Evolutionary conservation across 1,140 invertebrate species (phyloP).

Genomic region (Ectropis grisescens): DNA sequence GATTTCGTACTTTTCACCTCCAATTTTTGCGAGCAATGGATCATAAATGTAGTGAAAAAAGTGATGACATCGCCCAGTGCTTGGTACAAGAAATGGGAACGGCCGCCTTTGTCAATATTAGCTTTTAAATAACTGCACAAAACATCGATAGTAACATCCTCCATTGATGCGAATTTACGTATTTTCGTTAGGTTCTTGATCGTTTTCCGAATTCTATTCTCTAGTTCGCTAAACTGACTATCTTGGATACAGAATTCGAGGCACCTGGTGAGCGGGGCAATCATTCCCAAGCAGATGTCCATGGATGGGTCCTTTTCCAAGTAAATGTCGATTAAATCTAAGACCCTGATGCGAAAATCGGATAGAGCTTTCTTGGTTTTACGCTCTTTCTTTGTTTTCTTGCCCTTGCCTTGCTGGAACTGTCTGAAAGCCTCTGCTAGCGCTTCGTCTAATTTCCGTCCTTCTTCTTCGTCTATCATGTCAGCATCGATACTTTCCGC

Average conservation of each 20-base stretch:
- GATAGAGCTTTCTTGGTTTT: constrained; percentile 76
- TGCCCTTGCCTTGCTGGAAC: constrained; percentile 72
- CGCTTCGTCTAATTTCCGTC: constrained; percentile 77
- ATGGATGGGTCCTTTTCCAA: constrained; percentile 76
- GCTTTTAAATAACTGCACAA: constrained; percentile 72
- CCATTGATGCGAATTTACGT: constrained; percentile 73
- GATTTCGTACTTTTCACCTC: constrained; percentile 21
- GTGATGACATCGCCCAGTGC: constrained; percentile 77
- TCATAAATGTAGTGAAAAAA: constrained; percentile 76
- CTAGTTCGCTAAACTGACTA: constrained; percentile 76
- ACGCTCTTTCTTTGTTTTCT: constrained; percentile 74
- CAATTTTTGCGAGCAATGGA: constrained; percentile 72
- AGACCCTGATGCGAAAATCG: constrained; percentile 78
- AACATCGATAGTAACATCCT: constrained; percentile 71
- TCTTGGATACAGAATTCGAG: constrained; percentile 79
- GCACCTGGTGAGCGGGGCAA: constrained; percentile 74
- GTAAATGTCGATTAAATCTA: constrained; percentile 80
- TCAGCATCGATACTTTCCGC: constrained; percentile 82
- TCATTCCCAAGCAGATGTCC: constrained; percentile 76
- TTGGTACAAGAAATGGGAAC: constrained; percentile 75
- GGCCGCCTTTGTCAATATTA: constrained; percentile 74
- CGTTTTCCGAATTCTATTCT: constrained; percentile 72
- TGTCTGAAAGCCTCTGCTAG: constrained; percentile 79
- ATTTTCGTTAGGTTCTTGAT: constrained; percentile 73
- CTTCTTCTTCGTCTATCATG: constrained; percentile 81